phyloP scores from a whole-genome alignment of 2,113 vertebrate species.

The Ondatra zibethicus region DNA sequence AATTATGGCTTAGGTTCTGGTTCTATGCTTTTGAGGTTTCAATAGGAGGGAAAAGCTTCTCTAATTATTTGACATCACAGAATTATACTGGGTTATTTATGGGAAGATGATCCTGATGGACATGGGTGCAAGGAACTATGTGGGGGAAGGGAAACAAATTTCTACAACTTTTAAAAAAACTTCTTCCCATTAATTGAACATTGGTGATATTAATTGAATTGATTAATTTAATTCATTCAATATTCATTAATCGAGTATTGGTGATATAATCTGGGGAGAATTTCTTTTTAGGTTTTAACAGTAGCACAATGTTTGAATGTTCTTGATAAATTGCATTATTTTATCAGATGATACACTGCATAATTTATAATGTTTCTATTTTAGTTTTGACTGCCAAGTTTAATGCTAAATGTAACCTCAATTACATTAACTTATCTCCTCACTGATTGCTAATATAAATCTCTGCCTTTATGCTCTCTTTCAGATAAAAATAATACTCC shows the following conservation, averaged over 20 bases:
- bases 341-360: conserved; percentile 52
- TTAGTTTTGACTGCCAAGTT: conserved; percentile 60
- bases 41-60: neutral
- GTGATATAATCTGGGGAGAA: neutral
- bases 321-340: conserved; percentile 27
- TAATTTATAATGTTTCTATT: conserved; percentile 62
- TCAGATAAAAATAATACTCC: neutral
- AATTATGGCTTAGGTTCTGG: neutral
- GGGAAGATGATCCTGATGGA: neutral
- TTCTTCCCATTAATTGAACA: neutral
- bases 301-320: neutral
- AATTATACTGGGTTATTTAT: neutral
- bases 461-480: neutral
- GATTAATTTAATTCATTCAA: too few species aligned
- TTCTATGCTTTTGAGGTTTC: conserved; percentile 40
- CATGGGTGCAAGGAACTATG: too few species aligned
- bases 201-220: neutral
- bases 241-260: neutral
- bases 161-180: conserved; percentile 30
- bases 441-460: conserved; percentile 51
- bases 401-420: conserved; percentile 52
- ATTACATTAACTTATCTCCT: conserved; percentile 52
- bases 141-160: neutral
- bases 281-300: conserved; percentile 6
- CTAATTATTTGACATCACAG: neutral